Percentiles rank a stretch among this genome's conserved stretches.
Evolutionary conservation across 2,797 vertebrate species (phyloP).

Genomic region (Labeo calbasu): DNA sequence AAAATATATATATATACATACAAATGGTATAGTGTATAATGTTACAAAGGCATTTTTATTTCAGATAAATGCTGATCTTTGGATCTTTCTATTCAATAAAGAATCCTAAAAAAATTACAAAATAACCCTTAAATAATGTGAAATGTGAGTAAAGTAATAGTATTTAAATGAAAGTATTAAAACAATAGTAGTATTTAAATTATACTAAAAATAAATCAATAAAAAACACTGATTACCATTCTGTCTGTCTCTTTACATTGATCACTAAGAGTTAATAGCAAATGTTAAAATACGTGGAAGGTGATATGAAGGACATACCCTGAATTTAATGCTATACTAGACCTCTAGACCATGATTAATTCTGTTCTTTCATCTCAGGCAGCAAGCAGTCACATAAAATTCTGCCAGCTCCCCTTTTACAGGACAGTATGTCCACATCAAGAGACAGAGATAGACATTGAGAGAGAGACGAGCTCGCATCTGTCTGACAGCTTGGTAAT

Average conservation of each 20-base stretch:
- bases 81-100: no score
- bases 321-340: constrained; percentile 9
- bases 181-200: no score
- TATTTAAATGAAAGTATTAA: no score
- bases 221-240: not conserved
- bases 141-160: no score
- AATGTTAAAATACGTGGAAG: not conserved
- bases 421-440: constrained; percentile 26
- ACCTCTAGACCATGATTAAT: constrained; percentile 43
- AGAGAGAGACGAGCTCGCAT: constrained; percentile 16
- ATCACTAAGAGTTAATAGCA: not conserved
- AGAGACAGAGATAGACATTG: constrained; percentile 20
- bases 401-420: constrained; percentile 33
- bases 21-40: no score
- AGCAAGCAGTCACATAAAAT: constrained; percentile 24
- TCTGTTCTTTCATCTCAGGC: constrained; percentile 34
- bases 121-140: no score
- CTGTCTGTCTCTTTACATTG: not conserved
- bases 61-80: no score
- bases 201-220: not conserved
- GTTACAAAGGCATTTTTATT: no score
- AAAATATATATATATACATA: no score
- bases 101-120: no score
- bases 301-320: constrained; percentile 11
- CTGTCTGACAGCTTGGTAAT: constrained; percentile 24